Evolutionary conservation across 2,888 invertebrate genomes (phyloP).

Genomic region (Herminia tarsipennalis): DNA sequence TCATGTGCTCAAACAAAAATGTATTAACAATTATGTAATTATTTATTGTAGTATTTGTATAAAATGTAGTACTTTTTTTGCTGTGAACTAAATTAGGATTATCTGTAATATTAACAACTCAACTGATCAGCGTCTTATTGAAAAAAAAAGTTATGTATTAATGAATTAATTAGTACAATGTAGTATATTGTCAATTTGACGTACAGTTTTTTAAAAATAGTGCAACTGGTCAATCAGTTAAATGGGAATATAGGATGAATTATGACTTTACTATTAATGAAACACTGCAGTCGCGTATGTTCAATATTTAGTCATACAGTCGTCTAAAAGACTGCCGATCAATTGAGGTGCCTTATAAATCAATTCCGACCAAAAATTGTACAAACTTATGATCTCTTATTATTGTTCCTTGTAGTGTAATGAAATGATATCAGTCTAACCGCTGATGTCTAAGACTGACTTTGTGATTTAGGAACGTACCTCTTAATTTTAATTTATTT

Average conservation of each 20-base stretch:
- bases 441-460: constrained; percentile 71
- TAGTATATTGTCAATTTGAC: no score
- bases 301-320: constrained; percentile 16
- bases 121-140: constrained; percentile 43
- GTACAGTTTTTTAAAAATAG: no score
- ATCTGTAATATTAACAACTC: constrained; percentile 40
- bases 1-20: constrained; percentile 27
- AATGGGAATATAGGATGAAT: no score
- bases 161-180: neutral
- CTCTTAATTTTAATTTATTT: constrained; percentile 71
- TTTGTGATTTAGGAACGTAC: constrained; percentile 64
- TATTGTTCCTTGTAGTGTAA: constrained; percentile 73
- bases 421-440: constrained; percentile 46
- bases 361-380: constrained; percentile 44
- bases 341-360: constrained; percentile 54
- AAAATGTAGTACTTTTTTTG: constrained; percentile 26
- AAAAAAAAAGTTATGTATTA: neutral
- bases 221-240: no score
- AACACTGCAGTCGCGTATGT: neutral
- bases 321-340: constrained; percentile 40
- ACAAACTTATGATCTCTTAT: constrained; percentile 71
- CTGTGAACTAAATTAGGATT: constrained; percentile 36
- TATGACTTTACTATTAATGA: neutral
- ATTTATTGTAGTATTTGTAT: constrained; percentile 32
- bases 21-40: constrained; percentile 41